A percentile compares a stretch with the other conserved stretches of the same genome.
Conservation (phyloP, 1,140 invertebrate species). For the Aphis craccivora region DNA sequence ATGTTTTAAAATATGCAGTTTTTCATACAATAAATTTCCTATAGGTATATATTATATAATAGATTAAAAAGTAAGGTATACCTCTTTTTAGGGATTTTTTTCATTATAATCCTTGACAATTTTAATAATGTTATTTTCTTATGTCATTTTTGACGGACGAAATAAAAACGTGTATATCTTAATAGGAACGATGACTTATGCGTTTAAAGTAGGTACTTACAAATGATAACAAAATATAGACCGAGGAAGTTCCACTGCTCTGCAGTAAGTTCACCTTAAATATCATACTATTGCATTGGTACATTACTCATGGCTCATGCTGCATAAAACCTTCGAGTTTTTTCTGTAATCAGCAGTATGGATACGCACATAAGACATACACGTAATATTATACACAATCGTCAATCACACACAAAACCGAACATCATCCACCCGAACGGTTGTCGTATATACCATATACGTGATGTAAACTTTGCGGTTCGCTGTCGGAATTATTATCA, state of each 20-base stretch:
- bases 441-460: slow-evolving; percentile 11
- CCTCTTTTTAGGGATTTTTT: too few species aligned
- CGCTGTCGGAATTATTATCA: not conserved
- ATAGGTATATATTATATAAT: too few species aligned
- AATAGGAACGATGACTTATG: too few species aligned
- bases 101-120: too few species aligned
- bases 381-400: not conserved
- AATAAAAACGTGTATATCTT: too few species aligned
- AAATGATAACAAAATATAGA: not conserved
- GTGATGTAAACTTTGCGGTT: not conserved
- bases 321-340: not conserved
- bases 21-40: too few species aligned
- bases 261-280: not conserved
- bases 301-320: not conserved
- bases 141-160: too few species aligned
- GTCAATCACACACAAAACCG: not conserved
- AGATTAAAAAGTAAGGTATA: too few species aligned
- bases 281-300: not conserved
- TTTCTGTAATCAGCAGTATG: not conserved
- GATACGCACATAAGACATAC: not conserved
- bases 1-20: too few species aligned
- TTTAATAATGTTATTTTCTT: too few species aligned
- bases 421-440: not conserved
- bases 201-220: not conserved
- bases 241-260: not conserved